Conservation (phyloP, 1,140 invertebrate genomes). For the Magallana gigas region DNA sequence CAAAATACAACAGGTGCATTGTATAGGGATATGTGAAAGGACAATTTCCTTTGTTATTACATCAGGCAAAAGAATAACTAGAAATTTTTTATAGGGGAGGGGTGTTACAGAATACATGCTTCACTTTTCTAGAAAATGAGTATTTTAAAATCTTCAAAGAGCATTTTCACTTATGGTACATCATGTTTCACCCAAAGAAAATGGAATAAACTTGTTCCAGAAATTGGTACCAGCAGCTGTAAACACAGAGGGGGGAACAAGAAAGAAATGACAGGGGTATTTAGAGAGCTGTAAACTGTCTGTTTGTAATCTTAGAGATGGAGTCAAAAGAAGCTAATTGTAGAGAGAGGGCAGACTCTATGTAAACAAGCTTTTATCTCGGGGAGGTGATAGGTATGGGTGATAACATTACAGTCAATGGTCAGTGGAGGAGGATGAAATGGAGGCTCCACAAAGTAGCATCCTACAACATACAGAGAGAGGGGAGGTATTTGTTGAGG, state of each 20-base stretch:
- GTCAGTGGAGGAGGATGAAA: background rate
- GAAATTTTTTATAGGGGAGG: no score
- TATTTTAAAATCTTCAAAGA: no score
- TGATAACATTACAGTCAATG: conserved; percentile 10
- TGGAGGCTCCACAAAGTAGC: background rate
- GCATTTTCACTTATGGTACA: no score
- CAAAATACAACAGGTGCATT: no score
- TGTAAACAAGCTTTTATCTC: conserved; percentile 13
- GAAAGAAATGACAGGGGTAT: conserved; percentile 12
- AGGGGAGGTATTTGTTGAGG: background rate
- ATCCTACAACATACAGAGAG: background rate
- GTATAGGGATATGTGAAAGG: no score
- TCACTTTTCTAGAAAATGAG: no score
- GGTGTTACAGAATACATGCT: no score
- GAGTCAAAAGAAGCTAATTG: conserved; percentile 33
- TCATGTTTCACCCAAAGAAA: no score
- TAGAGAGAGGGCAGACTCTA: background rate
- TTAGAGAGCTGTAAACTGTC: background rate
- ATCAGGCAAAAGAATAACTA: no score
- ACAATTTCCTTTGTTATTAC: no score
- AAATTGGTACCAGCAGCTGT: conserved; percentile 3
- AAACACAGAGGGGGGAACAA: background rate
- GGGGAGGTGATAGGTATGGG: background rate
- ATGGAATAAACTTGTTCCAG: background rate
- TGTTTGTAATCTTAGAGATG: conserved; percentile 2